Base-by-base conservation (phyloP, 2,888 invertebrate genomes). In the Parnassius glacialis region DNA sequence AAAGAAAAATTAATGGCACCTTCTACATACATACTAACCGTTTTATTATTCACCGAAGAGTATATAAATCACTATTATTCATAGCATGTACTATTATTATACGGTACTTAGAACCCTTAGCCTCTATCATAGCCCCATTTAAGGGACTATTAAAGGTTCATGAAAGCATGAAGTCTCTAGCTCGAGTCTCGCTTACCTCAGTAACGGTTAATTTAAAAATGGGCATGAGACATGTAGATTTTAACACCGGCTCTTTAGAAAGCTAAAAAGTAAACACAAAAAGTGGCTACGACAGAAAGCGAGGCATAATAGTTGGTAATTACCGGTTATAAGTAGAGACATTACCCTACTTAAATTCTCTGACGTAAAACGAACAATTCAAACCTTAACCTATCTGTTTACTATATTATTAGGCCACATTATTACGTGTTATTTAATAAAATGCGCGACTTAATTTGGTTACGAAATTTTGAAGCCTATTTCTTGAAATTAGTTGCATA, bases 271-370 rank as follows among this genome's bases (percentile, higher is more conserved):
- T 20, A 20, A 57, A 61, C 56, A 59, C 55, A 59, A 63, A 63
- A 59, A 62, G 54, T 20, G 44, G 59, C 42, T 45, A 52, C 45
- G 47, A 16, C 59, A 45, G 59, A 56, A 59, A 63, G 52, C 55
- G 53, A 50, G 48, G 53, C 62, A 43, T 57, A 62, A 59, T 59
- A 55, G 52, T 50, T 55, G 45, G 51, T 59, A 59, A 62, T 59
- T 59, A 59, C 55, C 55, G 51, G 54, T 53, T 59, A 59, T 59
- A 52, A 52, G 63, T 55, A 59, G 59, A 59, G 63, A 59, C 63
- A 59, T 25, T 56, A 56, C 42, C 52, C 55, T 59, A 63, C 55
- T 56, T 62, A 55, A 63, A 58, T 56, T 47, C 54, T n/a, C 57
- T 43, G 48, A 44, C 54, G 16, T 53, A 51, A 57, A 62, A 62